These are phyloP conservation scores for Virgularia gustaviana DNA, from an alignment of 92 coral and sea anemone species.

Conservation along the genomic window DNA sequence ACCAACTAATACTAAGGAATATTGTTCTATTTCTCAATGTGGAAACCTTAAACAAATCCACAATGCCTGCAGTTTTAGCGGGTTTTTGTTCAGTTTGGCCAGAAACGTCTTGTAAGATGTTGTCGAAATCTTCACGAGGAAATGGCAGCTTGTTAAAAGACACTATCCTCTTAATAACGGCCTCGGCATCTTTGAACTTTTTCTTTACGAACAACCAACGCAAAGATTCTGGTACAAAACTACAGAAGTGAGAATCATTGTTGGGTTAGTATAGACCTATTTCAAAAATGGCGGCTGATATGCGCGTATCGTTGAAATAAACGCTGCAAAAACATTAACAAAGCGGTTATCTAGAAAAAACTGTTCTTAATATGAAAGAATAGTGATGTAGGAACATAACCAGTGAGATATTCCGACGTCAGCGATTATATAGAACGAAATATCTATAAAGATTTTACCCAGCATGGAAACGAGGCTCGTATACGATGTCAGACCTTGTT, in stretches of 20 bases:
- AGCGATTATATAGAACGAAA: too few species aligned
- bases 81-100: not conserved
- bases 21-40: not conserved
- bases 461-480: too few species aligned
- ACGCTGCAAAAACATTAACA: too few species aligned
- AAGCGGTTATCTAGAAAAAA: too few species aligned
- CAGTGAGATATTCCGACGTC: too few species aligned
- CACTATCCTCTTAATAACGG: not conserved
- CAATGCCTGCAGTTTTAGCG: slow-evolving; percentile 1
- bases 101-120: not conserved
- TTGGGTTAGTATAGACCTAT: too few species aligned
- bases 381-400: too few species aligned
- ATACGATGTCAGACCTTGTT: too few species aligned
- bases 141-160: slow-evolving; percentile 19
- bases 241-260: not conserved
- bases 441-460: too few species aligned
- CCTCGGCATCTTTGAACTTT: not conserved
- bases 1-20: not conserved
- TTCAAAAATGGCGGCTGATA: too few species aligned
- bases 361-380: too few species aligned
- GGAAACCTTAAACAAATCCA: slow-evolving; percentile 15
- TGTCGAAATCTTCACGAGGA: not conserved
- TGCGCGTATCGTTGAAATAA: too few species aligned
- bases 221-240: slow-evolving; percentile 15
- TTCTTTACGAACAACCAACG: slow-evolving; percentile 12